These are phyloP conservation scores for Odontesthes bonariensis DNA, from an alignment of 2,113 vertebrate species.

Conservation along the genomic window DNA sequence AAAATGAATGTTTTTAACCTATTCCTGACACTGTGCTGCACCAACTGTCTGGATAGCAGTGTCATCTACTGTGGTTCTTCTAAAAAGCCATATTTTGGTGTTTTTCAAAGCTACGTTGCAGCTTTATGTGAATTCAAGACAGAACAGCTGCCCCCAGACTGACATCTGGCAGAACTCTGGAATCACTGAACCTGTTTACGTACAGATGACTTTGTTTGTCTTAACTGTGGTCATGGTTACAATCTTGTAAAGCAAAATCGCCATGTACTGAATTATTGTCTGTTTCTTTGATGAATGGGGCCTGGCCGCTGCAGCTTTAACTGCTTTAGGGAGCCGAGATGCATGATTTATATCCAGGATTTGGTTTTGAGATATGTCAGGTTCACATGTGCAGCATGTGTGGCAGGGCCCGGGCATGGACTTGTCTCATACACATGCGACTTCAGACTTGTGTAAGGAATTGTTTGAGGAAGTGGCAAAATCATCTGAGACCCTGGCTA, in stretches of 20 bases:
- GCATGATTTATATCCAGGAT: slow-evolving; percentile 36
- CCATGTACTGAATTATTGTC: slow-evolving; percentile 23
- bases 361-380: slow-evolving; percentile 16
- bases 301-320: not conserved
- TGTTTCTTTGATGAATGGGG: slow-evolving; percentile 28
- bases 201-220: slow-evolving; percentile 65
- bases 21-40: not conserved
- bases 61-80: slow-evolving; percentile 41
- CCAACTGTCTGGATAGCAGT: slow-evolving; percentile 10
- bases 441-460: slow-evolving; percentile 30
- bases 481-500: slow-evolving; percentile 39
- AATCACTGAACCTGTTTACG: slow-evolving; percentile 53
- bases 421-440: slow-evolving; percentile 17
- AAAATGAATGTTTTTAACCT: slow-evolving; percentile 5
- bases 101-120: slow-evolving; percentile 29
- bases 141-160: slow-evolving; percentile 44
- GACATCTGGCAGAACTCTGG: slow-evolving; percentile 65
- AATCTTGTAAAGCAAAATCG: slow-evolving; percentile 53
- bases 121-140: slow-evolving; percentile 34
- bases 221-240: slow-evolving; percentile 67
- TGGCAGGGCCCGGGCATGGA: not conserved
- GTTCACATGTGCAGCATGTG: slow-evolving; percentile 36
- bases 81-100: slow-evolving; percentile 23
- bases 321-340: slow-evolving; percentile 8
- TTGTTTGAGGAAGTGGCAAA: slow-evolving; percentile 60